These are phyloP conservation scores for Hydrolagus colliei DNA, from an alignment of 2,797 vertebrate genomes.

Conservation along the genomic window DNA sequence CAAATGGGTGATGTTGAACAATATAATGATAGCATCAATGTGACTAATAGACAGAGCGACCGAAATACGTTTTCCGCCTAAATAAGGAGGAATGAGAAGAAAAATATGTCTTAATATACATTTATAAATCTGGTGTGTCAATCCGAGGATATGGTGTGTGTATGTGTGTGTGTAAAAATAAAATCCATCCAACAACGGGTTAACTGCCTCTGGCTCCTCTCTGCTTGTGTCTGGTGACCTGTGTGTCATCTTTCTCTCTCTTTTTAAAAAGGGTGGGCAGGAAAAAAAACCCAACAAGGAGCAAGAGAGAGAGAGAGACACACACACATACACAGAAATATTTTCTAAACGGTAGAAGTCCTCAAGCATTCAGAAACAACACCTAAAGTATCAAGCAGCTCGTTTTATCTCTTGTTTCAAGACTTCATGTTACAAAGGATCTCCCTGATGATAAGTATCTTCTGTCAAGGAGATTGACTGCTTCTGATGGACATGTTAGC, in stretches of 20 bases:
- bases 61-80: no score
- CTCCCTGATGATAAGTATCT: slow-evolving; percentile 30
- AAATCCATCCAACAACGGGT: neutral
- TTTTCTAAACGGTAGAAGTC: slow-evolving; percentile 20
- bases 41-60: no score
- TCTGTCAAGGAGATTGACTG: slow-evolving; percentile 28
- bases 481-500: slow-evolving; percentile 28
- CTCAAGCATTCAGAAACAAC: slow-evolving; percentile 25
- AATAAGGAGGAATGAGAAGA: no score
- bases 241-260: neutral
- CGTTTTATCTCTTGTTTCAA: slow-evolving; percentile 31
- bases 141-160: no score
- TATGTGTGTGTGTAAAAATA: no score
- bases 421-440: slow-evolving; percentile 32
- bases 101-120: no score
- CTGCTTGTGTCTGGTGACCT: neutral
- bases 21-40: no score
- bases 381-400: slow-evolving; percentile 32
- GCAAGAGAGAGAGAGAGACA: no score
- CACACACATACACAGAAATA: neutral
- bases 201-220: neutral
- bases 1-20: no score
- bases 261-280: no score
- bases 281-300: no score
- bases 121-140: no score